Evolutionary conservation across 2,113 vertebrate species (phyloP), one percentile per base, ranked within the genome.

Genomic region (Callipepla californica): DNA sequence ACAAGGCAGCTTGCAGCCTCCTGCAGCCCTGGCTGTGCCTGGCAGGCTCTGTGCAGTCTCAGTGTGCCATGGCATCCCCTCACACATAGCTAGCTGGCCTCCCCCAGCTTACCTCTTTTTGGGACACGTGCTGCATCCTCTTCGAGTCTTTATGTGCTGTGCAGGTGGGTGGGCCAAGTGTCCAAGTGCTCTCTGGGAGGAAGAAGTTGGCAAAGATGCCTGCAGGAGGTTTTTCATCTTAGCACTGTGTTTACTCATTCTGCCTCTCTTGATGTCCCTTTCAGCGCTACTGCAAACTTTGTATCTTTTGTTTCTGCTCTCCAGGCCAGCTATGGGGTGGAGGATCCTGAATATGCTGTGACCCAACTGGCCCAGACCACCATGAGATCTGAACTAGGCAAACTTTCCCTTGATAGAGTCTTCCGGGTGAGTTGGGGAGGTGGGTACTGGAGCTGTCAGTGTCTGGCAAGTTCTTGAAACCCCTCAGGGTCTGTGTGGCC

Each of bases 301-400:
- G 13, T n/a, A 81, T 36, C 11, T 40, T 74, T 21, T 16, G 25
- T 36, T 73, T 44, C 21, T 69, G 9, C 42, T 57, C 82, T 87
- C n/a, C 89, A 98, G 98, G 98, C 99, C 72, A 99, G 99, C 90
- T 99, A 99, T 1, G 99, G 99, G 10, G 99, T 99, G 32, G 99
- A 99, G 93, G 99, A 99, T 91, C 99, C 99, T 3, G 99, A 99
- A 63, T 99, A 99, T 0, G 99, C 99, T 0, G 99, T 99, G 82
- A 99, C 99, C 6, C 99, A 99, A 95, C 94, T 99, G 80, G 99
- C 99, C 40, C 99, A 99, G 97, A 99, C 99, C 51, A 99, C 99
- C 74, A 99, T 99, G 99, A 98, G 99, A 77, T 99, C 99, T 21
- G 99, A 99, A 96, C 97, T 99, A 40, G 99, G 99, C 78, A 99